A percentile compares a stretch with the other conserved stretches of the same genome.
Evolutionary conservation across 2,888 invertebrate genomes (phyloP).

Genomic region (Ectemnius cavifrons): DNA sequence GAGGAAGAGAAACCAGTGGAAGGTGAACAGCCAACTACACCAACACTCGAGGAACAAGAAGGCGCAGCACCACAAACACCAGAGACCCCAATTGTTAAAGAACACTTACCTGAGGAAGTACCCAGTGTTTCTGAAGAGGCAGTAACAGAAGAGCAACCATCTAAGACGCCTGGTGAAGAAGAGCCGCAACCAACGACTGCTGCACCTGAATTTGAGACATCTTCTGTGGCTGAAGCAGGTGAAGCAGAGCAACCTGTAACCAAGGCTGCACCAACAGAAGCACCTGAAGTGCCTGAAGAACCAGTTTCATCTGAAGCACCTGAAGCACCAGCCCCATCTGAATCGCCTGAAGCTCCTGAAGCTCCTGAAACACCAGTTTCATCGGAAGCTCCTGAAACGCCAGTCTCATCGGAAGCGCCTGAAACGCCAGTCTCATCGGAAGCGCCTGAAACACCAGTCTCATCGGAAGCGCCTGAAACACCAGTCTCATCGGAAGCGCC

Average conservation of each 20-base stretch:
- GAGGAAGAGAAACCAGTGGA: constrained; percentile 21
- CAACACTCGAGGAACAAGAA: constrained; percentile 12
- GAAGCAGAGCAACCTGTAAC: constrained; percentile 26
- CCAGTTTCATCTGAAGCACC: constrained; percentile 29
- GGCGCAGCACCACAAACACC: constrained; percentile 24
- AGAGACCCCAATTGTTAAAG: neutral
- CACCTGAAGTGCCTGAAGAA: constrained; percentile 23
- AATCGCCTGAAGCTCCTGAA: constrained; percentile 8
- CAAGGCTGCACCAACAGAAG: constrained; percentile 27
- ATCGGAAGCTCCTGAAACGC: neutral
- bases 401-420: too few species aligned
- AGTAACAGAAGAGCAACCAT: neutral
- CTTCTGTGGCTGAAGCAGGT: constrained; percentile 19
- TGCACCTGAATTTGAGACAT: constrained; percentile 17
- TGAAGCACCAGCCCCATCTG: constrained; percentile 12
- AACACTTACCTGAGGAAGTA: neutral
- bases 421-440: too few species aligned
- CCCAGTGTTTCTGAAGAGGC: constrained; percentile 1
- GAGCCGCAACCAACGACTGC: constrained; percentile 24
- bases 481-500: constrained; percentile 34
- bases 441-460: neutral
- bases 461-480: constrained; percentile 17
- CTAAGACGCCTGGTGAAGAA: constrained; percentile 19
- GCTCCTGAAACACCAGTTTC: constrained; percentile 37
- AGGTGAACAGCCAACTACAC: constrained; percentile 28